A percentile compares a stretch with the other conserved stretches of the same genome.
Evolutionary conservation across 2,797 vertebrate genomes (phyloP).

Genomic region (Potorous gilbertii): DNA sequence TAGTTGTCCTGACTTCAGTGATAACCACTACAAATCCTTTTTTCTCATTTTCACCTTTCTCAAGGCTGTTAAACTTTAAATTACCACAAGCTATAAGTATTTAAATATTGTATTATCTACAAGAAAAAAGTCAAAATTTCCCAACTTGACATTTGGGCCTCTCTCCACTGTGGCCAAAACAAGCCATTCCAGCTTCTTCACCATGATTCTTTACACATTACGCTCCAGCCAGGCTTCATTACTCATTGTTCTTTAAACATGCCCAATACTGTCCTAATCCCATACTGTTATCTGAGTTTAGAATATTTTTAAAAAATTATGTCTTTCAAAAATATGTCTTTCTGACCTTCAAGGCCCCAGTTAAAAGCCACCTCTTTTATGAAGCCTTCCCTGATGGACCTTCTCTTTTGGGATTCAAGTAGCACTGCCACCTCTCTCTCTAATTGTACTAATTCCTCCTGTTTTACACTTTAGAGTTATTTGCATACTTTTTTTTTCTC

Average conservation of each 20-base stretch:
- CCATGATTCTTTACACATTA: background rate
- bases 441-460: background rate
- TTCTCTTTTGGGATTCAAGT: background rate
- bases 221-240: background rate
- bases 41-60: background rate
- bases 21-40: background rate
- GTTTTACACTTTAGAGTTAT: background rate
- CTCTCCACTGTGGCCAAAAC: background rate
- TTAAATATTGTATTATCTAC: background rate
- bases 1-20: background rate
- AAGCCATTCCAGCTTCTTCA: background rate
- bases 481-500: background rate
- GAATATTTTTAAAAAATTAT: background rate
- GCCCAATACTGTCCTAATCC: background rate
- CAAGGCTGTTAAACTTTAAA: background rate
- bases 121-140: conserved; percentile 2
- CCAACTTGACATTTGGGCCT: background rate
- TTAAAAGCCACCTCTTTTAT: background rate
- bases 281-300: background rate
- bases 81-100: background rate
- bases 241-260: background rate
- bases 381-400: background rate
- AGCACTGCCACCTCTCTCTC: background rate
- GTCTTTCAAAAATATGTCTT: background rate
- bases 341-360: no score